These are phyloP conservation scores for Latheticus oryzae DNA, from an alignment of 2,888 invertebrate genomes.

Conservation along the genomic window DNA sequence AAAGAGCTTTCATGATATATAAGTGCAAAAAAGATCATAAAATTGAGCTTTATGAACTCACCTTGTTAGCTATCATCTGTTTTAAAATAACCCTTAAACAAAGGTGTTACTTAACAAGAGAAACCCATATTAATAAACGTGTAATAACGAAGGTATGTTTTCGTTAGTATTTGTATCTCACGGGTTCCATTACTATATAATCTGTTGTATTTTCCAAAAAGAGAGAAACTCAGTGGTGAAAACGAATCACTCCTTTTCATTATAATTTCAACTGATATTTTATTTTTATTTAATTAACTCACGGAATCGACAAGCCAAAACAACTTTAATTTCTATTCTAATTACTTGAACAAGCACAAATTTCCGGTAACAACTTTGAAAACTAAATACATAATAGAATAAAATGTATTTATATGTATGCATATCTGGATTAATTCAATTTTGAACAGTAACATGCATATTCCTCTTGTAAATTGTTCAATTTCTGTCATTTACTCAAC, in stretches of 20 bases:
- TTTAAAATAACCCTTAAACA: slow-evolving; percentile 35
- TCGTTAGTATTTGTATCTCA: slow-evolving; percentile 23
- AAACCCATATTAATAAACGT: slow-evolving; percentile 37
- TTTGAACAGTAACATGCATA: too few species aligned
- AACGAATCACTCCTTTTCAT: too few species aligned
- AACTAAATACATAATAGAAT: too few species aligned
- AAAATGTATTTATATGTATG: too few species aligned
- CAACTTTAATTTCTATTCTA: too few species aligned
- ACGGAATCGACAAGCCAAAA: not conserved
- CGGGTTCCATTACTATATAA: slow-evolving; percentile 34
- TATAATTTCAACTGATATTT: slow-evolving; percentile 7
- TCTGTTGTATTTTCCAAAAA: slow-evolving; percentile 26
- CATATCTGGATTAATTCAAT: too few species aligned
- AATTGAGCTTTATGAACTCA: slow-evolving; percentile 26
- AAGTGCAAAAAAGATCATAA: slow-evolving; percentile 19
- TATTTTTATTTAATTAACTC: slow-evolving; percentile 29
- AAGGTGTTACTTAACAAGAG: slow-evolving; percentile 29
- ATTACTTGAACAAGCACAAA: too few species aligned
- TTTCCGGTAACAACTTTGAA: too few species aligned
- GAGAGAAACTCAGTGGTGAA: slow-evolving; percentile 7
- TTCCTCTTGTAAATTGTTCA: too few species aligned
- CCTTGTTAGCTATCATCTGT: slow-evolving; percentile 25
- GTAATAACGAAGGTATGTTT: slow-evolving; percentile 36
- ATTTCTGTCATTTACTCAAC: too few species aligned
- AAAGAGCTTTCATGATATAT: slow-evolving; percentile 15